phyloP scores from a whole-genome alignment of 2,797 vertebrate species.

The Ibycter americanus region DNA sequence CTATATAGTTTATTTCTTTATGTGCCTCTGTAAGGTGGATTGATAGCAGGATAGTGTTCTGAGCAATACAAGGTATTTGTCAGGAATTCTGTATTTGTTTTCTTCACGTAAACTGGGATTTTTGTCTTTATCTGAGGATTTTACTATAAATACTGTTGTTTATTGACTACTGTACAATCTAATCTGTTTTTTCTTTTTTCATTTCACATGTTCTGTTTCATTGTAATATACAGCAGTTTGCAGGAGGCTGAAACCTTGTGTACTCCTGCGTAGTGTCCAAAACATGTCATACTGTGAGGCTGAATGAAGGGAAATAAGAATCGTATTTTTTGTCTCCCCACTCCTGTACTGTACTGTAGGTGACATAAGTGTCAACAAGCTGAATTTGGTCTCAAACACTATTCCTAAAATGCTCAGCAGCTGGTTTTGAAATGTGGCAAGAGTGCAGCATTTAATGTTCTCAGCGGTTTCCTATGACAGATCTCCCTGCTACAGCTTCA shows the following conservation, averaged over 20 bases:
- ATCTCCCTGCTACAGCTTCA: neutral
- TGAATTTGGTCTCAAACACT: neutral
- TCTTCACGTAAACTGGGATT: neutral
- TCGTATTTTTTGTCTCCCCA: rapidly evolving
- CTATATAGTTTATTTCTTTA: neutral
- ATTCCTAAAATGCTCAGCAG: neutral
- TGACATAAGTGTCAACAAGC: neutral
- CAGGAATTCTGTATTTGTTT: neutral
- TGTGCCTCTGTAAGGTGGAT: neutral
- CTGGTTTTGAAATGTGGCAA: neutral
- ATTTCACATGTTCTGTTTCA: neutral
- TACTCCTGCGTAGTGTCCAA: neutral
- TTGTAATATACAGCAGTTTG: neutral
- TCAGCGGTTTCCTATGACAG: neutral
- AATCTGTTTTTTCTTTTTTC: neutral
- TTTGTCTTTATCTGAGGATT: neutral
- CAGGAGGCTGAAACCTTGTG: neutral
- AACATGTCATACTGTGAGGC: neutral
- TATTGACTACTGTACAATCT: neutral
- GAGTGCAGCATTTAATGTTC: neutral
- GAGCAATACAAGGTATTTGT: neutral
- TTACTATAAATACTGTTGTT: neutral
- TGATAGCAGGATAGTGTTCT: neutral
- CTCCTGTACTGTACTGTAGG: neutral
- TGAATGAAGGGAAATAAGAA: neutral